Conservation (phyloP, 2,888 invertebrate species). For the Sicus ferrugineus region DNA sequence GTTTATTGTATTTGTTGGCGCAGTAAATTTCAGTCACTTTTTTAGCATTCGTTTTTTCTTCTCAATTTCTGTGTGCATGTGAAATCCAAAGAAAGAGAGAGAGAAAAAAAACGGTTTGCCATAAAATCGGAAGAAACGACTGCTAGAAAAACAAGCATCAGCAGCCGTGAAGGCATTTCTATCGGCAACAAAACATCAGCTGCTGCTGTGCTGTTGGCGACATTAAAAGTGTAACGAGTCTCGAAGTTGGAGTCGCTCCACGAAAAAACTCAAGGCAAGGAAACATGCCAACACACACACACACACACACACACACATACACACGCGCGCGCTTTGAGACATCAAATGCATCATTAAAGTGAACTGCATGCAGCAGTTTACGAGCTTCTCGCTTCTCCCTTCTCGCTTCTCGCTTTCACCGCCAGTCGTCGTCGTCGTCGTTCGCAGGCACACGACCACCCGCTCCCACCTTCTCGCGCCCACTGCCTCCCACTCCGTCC, state of each 20-base stretch:
- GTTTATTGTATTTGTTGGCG: conserved; percentile 2
- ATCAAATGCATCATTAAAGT: conserved; percentile 60
- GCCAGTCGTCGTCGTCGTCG: too few species aligned
- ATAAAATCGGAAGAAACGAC: background rate
- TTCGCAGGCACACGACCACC: conserved; percentile 19
- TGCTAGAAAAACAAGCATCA: conserved; percentile 9
- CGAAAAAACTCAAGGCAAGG: background rate
- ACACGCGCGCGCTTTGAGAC: background rate
- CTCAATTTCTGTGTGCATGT: background rate
- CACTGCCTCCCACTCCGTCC: background rate
- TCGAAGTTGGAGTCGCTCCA: conserved; percentile 35
- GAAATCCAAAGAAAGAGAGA: background rate
- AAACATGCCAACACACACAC: background rate
- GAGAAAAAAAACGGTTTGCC: background rate
- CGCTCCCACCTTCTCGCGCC: background rate
- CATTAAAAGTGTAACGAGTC: conserved; percentile 56
- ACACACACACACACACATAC: background rate
- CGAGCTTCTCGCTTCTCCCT: conserved; percentile 46
- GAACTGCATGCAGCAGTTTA: conserved; percentile 58
- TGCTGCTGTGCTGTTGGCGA: conserved; percentile 48
- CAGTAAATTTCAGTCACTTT: conserved; percentile 11
- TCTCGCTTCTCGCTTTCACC: background rate
- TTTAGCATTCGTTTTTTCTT: too few species aligned
- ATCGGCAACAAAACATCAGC: conserved; percentile 45
- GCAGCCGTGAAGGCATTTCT: background rate